Percentiles rank a stretch among this genome's conserved stretches.
Evolutionary conservation across 2,113 vertebrate species (phyloP).

Genomic region (Charadrius vociferus): DNA sequence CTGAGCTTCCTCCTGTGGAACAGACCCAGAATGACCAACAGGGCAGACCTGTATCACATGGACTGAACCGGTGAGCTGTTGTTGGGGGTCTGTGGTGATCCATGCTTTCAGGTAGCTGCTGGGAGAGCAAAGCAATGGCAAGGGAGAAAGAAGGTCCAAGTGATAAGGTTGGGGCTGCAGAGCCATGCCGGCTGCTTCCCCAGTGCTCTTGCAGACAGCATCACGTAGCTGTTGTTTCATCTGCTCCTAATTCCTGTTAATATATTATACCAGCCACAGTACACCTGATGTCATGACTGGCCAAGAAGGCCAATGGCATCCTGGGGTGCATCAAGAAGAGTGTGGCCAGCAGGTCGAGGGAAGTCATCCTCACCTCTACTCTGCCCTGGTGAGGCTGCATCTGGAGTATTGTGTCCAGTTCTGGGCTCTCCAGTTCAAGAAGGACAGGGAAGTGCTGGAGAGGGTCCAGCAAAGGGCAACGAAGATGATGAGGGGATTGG

Average conservation of each 20-base stretch:
- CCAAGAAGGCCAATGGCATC: too few relatives aligned
- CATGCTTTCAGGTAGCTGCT: not conserved
- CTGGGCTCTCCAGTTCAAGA: too few relatives aligned
- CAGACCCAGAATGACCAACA: not conserved
- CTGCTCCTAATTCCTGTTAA: not conserved
- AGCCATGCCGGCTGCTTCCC: not conserved
- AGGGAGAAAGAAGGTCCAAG: not conserved
- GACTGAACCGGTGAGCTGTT: not conserved
- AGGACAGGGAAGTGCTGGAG: too few relatives aligned
- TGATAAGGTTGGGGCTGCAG: not conserved
- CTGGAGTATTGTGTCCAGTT: too few relatives aligned
- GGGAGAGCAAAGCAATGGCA: not conserved
- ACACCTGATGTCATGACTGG: not conserved
- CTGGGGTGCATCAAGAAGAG: too few relatives aligned
- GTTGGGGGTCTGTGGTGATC: not conserved
- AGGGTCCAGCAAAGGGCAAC: too few relatives aligned
- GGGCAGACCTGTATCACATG: not conserved
- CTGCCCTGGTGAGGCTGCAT: too few relatives aligned
- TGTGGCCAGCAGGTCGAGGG: too few relatives aligned
- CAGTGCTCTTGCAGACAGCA: not conserved
- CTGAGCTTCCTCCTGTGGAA: not conserved
- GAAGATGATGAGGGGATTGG: too few relatives aligned
- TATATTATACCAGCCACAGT: too few relatives aligned
- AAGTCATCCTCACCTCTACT: too few relatives aligned
- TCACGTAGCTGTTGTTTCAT: not conserved